These are phyloP conservation scores for Phenganax stokvisi DNA, from an alignment of 92 coral and sea anemone genomes.

Conservation along the genomic window DNA sequence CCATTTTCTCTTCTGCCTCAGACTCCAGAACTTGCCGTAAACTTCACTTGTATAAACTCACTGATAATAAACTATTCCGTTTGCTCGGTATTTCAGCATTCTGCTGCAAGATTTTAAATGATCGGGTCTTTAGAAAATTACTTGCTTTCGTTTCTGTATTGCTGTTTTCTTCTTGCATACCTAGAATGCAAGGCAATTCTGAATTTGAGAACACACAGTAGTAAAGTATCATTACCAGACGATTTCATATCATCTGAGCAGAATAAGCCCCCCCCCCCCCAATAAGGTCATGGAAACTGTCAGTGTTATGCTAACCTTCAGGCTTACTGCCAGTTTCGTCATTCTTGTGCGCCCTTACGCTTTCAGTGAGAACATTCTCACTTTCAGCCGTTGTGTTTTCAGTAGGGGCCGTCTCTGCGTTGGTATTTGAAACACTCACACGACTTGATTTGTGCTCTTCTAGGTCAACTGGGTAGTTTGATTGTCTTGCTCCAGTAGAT, in stretches of 20 bases:
- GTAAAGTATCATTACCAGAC: not conserved
- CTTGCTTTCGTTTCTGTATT: not conserved
- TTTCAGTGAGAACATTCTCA: conserved; percentile 21
- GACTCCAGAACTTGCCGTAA: no score
- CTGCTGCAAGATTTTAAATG: not conserved
- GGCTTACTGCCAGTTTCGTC: not conserved
- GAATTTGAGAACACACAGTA: no score
- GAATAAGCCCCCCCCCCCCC: no score
- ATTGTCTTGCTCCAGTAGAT: conserved; percentile 31
- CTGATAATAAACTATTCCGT: conserved; percentile 13
- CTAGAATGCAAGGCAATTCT: not conserved
- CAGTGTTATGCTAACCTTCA: not conserved
- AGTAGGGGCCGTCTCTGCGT: conserved; percentile 15
- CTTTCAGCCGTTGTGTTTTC: conserved; percentile 20
- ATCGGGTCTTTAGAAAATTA: not conserved
- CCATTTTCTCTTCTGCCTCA: not conserved
- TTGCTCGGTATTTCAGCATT: not conserved
- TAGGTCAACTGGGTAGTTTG: not conserved
- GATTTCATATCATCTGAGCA: not conserved
- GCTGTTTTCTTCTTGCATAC: not conserved
- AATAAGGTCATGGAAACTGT: not conserved
- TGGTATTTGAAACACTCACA: conserved; percentile 23
- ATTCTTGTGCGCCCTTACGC: not conserved
- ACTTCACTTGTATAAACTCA: not conserved
- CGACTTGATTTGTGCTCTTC: conserved; percentile 12